These are phyloP conservation scores for Lerista edwardsae DNA, from an alignment of 2,797 vertebrate species.

Conservation along the genomic window DNA sequence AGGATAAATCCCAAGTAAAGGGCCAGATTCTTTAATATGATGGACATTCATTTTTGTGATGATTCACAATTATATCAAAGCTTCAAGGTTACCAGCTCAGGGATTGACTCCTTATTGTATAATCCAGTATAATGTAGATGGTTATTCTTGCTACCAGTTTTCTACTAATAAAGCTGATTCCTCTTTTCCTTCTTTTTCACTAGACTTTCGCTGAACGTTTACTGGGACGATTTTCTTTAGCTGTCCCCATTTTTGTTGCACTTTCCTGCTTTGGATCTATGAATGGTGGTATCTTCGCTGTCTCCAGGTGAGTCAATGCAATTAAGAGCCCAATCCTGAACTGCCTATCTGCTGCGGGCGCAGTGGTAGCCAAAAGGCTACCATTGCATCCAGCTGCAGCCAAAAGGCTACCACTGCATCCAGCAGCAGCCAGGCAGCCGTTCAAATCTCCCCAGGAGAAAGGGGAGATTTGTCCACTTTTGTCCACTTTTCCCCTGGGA, in stretches of 20 bases:
- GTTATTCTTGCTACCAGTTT: not conserved
- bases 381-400: no score
- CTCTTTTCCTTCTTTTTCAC: conserved; percentile 48
- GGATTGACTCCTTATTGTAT: not conserved
- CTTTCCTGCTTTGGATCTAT: conserved; percentile 95
- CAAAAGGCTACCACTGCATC: no score
- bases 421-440: no score
- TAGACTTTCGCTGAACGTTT: conserved; percentile 92
- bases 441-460: no score
- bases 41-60: not conserved
- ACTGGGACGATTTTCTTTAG: conserved; percentile 88
- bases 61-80: not conserved
- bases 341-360: no score
- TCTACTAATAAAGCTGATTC: conserved; percentile 38
- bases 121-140: not conserved
- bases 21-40: not conserved
- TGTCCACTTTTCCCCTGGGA: no score
- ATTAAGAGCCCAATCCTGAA: no score
- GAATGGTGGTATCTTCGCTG: conserved; percentile 90
- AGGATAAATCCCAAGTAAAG: not conserved
- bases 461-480: no score
- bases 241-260: conserved; percentile 91
- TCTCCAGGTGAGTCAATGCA: conserved; percentile 86
- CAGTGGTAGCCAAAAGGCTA: no score
- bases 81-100: not conserved